Conservation (phyloP, 2,113 vertebrate genomes). For the Erythrocercus mccallii region DNA sequence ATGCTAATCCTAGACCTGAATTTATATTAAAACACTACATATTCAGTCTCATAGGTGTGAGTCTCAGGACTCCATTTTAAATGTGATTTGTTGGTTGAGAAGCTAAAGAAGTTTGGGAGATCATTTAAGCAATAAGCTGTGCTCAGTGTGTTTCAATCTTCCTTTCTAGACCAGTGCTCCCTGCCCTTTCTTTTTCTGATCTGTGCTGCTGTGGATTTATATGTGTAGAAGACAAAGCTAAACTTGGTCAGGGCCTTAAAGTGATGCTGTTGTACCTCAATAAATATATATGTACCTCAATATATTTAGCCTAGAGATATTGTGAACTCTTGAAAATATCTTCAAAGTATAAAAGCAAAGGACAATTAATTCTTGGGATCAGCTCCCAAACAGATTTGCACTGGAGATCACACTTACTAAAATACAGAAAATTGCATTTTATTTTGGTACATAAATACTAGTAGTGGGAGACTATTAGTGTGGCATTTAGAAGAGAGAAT, state of each 20-base stretch:
- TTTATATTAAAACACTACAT: neutral
- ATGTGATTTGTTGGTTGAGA: neutral
- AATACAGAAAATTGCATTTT: conserved; percentile 64
- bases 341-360: conserved; percentile 44
- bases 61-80: neutral
- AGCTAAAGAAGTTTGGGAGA: neutral
- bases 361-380: conserved; percentile 48
- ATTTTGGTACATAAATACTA: conserved; percentile 59
- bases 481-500: conserved; percentile 3
- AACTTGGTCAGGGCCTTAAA: neutral
- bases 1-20: neutral
- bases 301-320: neutral
- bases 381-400: conserved; percentile 28
- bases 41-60: neutral
- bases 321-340: neutral
- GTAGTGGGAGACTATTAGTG: neutral
- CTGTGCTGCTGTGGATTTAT: neutral
- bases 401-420: conserved; percentile 65
- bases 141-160: neutral
- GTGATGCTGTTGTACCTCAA: neutral
- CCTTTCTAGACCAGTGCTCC: neutral
- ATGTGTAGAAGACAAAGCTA: neutral
- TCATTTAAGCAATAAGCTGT: neutral
- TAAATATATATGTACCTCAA: too few relatives aligned
- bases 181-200: neutral